Evolutionary conservation across 2,797 vertebrate species (phyloP), one percentile per base, ranked within the genome.

Genomic region (Dallia pectoralis): DNA sequence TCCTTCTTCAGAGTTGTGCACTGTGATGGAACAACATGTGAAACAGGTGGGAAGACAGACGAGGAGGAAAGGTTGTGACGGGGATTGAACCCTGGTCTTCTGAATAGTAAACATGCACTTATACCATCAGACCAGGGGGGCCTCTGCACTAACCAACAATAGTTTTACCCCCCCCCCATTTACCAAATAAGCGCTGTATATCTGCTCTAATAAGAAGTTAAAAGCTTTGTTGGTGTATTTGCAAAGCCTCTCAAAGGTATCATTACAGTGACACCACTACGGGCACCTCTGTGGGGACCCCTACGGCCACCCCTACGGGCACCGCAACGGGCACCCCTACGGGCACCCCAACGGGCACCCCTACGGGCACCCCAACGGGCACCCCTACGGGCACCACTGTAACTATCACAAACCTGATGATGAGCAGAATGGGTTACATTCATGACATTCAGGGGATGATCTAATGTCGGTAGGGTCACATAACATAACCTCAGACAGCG

Each of bases 401-500:
- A 32, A n/a, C 16, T 4, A 29, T 22, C 36, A n/a, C n/a, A n/a
- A n/a, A n/a, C n/a, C 32, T 47, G 44, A 49, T 3, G 22, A 25
- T 68, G 44, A 68, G 40, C 64, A 25, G 30, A 68, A 68, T 48
- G 25, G 40, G 25, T 48, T 44, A 49, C 40, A 68, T 27, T 48
- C 66, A 44, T 49, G 47, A 47, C 44, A 44, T 59, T 59, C 53
- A 48, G 66, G 65, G 19, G 64, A 36, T 68, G 66, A 15, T 47
- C 40, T 27, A 48, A 47, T 29, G 40, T 48, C 15, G 22, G 25
- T 40, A 32, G 68, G 29, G 18, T 11, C 18, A 15, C 8, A 27
- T 53, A 33, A 32, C 40, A 53, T n/a, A 70, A 53, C 48, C 68
- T 70, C 68, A 53, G 53, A 59, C 53, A 59, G 68, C 32, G 68